phyloP scores from a whole-genome alignment of 2,113 vertebrate genomes.

The Sitta europaea region DNA sequence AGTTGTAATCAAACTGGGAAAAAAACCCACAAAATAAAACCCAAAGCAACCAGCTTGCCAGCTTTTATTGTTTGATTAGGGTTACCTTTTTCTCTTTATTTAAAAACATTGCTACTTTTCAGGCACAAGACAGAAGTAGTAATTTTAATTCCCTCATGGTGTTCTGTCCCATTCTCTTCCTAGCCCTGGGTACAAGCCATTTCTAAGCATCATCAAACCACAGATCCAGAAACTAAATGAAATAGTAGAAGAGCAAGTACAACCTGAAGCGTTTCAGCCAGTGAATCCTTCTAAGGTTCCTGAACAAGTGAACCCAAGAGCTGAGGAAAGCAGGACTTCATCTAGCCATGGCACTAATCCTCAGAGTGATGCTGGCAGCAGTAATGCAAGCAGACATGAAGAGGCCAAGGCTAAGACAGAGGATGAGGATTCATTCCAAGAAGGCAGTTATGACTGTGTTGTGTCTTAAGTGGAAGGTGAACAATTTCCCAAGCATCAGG shows the following conservation, averaged over 20 bases:
- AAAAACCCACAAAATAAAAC: background rate
- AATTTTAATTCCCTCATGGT: background rate
- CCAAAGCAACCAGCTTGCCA: background rate
- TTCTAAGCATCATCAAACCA: constrained; percentile 90
- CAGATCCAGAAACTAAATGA: constrained; percentile 89
- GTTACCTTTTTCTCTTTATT: background rate
- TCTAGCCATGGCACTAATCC: constrained; percentile 69
- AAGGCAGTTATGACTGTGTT: constrained; percentile 88
- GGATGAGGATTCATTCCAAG: constrained; percentile 80
- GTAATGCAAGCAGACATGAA: constrained; percentile 60
- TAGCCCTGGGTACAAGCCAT: constrained; percentile 97
- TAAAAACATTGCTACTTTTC: background rate
- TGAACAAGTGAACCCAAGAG: constrained; percentile 71
- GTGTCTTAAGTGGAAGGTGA: constrained; percentile 78
- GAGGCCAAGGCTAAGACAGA: constrained; percentile 73
- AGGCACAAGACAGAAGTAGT: background rate
- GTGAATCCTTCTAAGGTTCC: constrained; percentile 75
- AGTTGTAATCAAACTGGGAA: background rate
- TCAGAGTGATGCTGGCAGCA: constrained; percentile 73
- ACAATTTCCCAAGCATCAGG: constrained; percentile 36
- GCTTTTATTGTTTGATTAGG: background rate
- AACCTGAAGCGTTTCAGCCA: constrained; percentile 89
- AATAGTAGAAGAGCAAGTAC: constrained; percentile 78
- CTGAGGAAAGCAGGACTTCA: constrained; percentile 80
- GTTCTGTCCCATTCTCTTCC: background rate